Evolutionary conservation across 2,797 vertebrate species (phyloP).

Genomic region (Eremophila alpestris): DNA sequence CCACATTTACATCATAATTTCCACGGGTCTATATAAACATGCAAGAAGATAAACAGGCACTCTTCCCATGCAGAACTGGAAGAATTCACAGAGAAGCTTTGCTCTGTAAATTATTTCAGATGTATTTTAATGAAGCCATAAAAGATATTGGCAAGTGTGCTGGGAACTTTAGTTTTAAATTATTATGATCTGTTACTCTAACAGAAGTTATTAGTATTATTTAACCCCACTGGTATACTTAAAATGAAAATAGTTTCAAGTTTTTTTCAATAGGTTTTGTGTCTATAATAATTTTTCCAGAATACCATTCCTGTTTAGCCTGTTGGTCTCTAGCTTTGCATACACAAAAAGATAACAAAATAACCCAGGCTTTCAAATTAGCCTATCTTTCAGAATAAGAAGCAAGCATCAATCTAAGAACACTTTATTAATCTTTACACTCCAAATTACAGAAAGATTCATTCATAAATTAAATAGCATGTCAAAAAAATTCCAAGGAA

Average conservation of each 20-base stretch:
- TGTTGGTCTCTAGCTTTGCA: neutral
- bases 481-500: neutral
- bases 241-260: neutral
- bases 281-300: neutral
- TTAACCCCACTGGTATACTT: constrained; percentile 26
- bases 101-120: constrained; percentile 52
- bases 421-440: neutral
- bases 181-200: constrained; percentile 26
- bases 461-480: neutral
- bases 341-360: neutral
- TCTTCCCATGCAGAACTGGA: constrained; percentile 30
- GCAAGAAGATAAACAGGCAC: constrained; percentile 50
- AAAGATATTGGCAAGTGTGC: constrained; percentile 11
- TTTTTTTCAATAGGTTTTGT: neutral
- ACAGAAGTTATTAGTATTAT: constrained; percentile 42
- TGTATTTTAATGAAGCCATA: constrained; percentile 47
- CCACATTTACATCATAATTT: constrained; percentile 62
- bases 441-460: neutral
- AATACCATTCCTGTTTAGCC: neutral
- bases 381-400: neutral
- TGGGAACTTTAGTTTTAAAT: constrained; percentile 46
- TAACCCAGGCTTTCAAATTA: neutral
- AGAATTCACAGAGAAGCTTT: constrained; percentile 38
- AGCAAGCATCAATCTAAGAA: neutral
- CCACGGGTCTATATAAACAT: constrained; percentile 53